Evolutionary conservation across 2,113 vertebrate genomes (phyloP).

Genomic region (Peromyscus maniculatus): DNA sequence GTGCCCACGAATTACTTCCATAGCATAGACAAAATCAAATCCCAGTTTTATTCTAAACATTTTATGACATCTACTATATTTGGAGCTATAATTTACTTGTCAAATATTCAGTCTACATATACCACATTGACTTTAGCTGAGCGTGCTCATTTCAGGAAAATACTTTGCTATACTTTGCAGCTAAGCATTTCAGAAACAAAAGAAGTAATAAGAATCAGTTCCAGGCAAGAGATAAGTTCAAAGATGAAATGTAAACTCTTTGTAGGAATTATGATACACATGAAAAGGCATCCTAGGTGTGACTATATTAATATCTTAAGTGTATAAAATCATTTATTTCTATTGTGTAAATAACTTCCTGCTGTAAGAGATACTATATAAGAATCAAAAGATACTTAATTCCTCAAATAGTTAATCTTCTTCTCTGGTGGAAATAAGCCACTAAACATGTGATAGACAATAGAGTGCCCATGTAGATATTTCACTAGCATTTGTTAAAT

Average conservation of each 20-base stretch:
- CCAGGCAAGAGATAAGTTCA: background rate
- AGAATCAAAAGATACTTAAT: constrained; percentile 43
- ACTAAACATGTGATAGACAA: background rate
- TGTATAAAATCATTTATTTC: constrained; percentile 26
- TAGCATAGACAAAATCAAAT: constrained; percentile 36
- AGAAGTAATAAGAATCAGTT: background rate
- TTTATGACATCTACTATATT: constrained; percentile 31
- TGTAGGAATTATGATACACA: background rate
- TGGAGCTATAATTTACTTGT: constrained; percentile 28
- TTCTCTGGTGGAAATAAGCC: background rate
- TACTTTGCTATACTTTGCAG: background rate
- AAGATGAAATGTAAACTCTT: constrained; percentile 22
- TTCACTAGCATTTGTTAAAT: background rate
- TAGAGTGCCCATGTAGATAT: background rate
- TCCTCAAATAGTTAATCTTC: constrained; percentile 15
- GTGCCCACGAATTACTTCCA: constrained; percentile 18
- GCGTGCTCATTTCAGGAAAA: constrained; percentile 10
- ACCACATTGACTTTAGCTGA: constrained; percentile 9
- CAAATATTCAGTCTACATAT: background rate
- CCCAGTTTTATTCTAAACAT: constrained; percentile 37
- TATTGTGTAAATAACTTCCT: constrained; percentile 32
- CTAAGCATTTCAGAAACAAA: constrained; percentile 25
- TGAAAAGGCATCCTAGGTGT: background rate
- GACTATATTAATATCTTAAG: background rate
- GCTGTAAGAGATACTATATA: constrained; percentile 11